These are phyloP conservation scores for Misgurnus anguillicaudatus DNA, from an alignment of 2,113 vertebrate species.

Conservation along the genomic window DNA sequence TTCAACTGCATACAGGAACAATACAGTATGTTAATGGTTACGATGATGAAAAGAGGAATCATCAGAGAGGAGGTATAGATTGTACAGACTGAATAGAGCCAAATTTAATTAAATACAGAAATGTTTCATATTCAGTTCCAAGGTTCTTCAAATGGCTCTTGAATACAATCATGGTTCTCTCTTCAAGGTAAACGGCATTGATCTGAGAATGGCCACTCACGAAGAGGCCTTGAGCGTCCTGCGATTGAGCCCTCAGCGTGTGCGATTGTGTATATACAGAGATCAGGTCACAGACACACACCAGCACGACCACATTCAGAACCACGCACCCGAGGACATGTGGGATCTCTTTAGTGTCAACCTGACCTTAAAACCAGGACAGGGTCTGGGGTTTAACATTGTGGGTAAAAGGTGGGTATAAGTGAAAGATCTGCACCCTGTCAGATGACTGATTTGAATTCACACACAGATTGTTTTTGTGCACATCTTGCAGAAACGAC, in stretches of 20 bases:
- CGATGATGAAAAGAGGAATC: no score
- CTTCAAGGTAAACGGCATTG: slow-evolving; percentile 90
- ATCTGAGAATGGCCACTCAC: slow-evolving; percentile 89
- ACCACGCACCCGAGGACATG: slow-evolving; percentile 84
- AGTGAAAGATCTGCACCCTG: background rate
- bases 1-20: background rate
- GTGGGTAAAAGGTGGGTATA: slow-evolving; percentile 87
- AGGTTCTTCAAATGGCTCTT: background rate
- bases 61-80: no score
- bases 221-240: slow-evolving; percentile 93
- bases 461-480: background rate
- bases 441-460: background rate
- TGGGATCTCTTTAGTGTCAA: slow-evolving; percentile 88
- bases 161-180: background rate
- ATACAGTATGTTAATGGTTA: no score
- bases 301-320: slow-evolving; percentile 54
- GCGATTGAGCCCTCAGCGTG: slow-evolving; percentile 86
- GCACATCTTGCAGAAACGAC: slow-evolving; percentile 79
- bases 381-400: slow-evolving; percentile 87
- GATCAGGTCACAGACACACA: slow-evolving; percentile 16
- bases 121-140: background rate
- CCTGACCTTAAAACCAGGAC: slow-evolving; percentile 82
- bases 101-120: background rate
- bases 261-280: slow-evolving; percentile 86
- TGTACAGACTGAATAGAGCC: background rate